Evolutionary conservation across 64 coral and sea anemone genomes (phyloP), one percentile per base, ranked within the genome.

Genomic region (Pocillopora verrucosa): DNA sequence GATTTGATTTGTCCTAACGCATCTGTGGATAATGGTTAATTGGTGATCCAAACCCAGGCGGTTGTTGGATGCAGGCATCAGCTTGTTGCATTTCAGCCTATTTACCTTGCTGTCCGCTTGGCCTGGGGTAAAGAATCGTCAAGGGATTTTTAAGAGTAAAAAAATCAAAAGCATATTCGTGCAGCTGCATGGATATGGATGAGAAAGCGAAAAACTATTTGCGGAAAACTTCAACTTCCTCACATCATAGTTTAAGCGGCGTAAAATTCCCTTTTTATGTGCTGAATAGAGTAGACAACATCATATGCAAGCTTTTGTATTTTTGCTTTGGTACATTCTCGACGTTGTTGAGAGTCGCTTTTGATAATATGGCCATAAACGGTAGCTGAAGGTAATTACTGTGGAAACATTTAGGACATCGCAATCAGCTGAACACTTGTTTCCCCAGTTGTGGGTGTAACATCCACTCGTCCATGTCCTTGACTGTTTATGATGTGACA

Each of bases 381-480:
- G 87, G 61, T 68, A 89, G 17, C 87, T 89, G 19, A 89, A 89
- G 4, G 75, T 78, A 4, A 89, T 79, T 14, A 61, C 35, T 34
- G 45, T 78, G n/a, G 87, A 89, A 89, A 60, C 87, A 89, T 56
- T 36, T 68, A 0, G 87, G 87, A 70, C 87, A 89, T 24, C 34
- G 87, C 45, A 63, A 63, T 76, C 9, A 78, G 75, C 30, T 78
- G 59, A 65, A 69, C 75, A 67, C n/a, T 13, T 13, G 25, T 36
- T 89, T 4, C 30, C 30, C 11, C 15, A 25, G 22, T 45, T 45
- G 34, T 25, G n/a, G n/a, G n/a, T n/a, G 24, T 11, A 51, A 11
- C 61, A 89, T 72, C 87, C 87, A 89, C 15, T 14, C 37, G 26
- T 89, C 87, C 87, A 89, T 89, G 10, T 57, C 20, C 16, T 89